phyloP scores from a whole-genome alignment of 2,888 invertebrate genomes.

The Onthophagus sagittarius region DNA sequence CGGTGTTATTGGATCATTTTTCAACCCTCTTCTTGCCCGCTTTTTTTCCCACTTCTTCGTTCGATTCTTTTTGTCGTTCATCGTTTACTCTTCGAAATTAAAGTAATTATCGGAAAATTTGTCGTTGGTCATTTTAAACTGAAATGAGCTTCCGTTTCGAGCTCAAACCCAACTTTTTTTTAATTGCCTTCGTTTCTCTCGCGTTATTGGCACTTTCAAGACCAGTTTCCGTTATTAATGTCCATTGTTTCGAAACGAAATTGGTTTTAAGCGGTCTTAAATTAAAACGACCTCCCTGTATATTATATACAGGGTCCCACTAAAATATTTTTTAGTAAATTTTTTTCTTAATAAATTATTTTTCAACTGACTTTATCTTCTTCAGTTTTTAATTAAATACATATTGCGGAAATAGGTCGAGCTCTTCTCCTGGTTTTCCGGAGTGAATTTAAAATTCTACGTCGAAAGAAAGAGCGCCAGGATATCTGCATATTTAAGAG shows the following conservation, averaged over 20 bases:
- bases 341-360: background rate
- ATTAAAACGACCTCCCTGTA: no score
- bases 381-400: background rate
- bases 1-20: background rate
- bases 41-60: no score
- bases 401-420: background rate
- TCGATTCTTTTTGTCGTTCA: no score
- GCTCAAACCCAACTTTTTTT: no score
- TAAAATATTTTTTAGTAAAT: no score
- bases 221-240: background rate
- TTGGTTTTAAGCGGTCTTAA: background rate
- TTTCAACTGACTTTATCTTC: background rate
- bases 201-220: background rate
- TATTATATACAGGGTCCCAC: no score
- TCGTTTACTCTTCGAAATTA: background rate
- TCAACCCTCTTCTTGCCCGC: background rate
- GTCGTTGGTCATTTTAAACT: background rate
- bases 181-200: no score
- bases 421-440: background rate
- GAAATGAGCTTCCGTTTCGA: background rate
- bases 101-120: background rate
- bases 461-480: background rate
- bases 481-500: background rate
- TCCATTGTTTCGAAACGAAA: background rate
- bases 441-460: background rate